Evolutionary conservation across 2,888 invertebrate genomes (phyloP), one percentile per base, ranked within the genome.

Genomic region (Yponomeuta sedellus): DNA sequence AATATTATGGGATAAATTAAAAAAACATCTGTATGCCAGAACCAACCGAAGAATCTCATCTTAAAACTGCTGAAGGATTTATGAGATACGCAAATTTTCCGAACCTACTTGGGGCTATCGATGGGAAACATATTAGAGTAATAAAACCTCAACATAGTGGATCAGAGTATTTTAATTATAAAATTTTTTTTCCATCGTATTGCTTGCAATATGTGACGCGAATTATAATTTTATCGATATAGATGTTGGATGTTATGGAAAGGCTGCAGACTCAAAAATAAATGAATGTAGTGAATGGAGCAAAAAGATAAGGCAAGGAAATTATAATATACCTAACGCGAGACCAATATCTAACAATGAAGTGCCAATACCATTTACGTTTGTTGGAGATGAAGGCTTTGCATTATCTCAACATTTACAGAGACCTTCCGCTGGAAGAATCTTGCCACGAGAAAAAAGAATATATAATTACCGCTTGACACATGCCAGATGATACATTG

Each of bases 371-470:
- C 28, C 28, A 28, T 28, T 65, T 68, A 25, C 66, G 11, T 69
- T 69, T 62, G 59, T 69, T 66, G 68, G 67, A 1, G 68, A 69
- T 66, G 68, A 68, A 67, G 69, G 61, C 16, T 69, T 69, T 69
- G 67, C 62, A 2, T 67, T 68, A 65, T 66, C 66, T 25, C 11
- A 68, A 68, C 65, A 69, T 64, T 65, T 69, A 62, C 63, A 64
- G 65, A 69, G 67, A 67, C 66, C 67, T 52, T 68, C 67, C 56
- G 66, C 65, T 64, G 66, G 68, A 19, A 66, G 64, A 62, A 20
- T n/a, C 20, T 67, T 68, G 44, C 22, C 67, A 64, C 65, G 61
- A 68, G 16, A 68, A 69, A 57, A 68, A 39, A 28, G 28, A 66
- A 66, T 68, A 66, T 67, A 52, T 59, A 68, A 66, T 64, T 65